Conservation (phyloP, 2,113 vertebrate species). For the Chloebia gouldiae region DNA sequence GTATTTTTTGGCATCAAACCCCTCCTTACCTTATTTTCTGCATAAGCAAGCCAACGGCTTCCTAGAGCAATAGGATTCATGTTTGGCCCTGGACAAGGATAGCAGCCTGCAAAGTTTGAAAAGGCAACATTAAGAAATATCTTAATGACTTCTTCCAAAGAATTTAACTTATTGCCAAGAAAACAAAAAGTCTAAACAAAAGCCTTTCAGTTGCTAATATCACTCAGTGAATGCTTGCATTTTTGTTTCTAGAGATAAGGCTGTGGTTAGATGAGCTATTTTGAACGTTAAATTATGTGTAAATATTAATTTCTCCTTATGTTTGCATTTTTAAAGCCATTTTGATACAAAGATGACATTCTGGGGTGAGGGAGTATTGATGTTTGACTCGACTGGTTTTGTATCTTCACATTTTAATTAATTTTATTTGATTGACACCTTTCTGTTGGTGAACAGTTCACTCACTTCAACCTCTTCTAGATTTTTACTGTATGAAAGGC, state of each 20-base stretch:
- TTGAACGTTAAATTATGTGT: constrained; percentile 54
- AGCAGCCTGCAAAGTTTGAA: constrained; percentile 86
- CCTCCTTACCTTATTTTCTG: constrained; percentile 93
- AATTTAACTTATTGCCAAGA: constrained; percentile 43
- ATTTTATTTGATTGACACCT: neutral
- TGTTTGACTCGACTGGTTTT: neutral
- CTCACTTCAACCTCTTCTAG: neutral
- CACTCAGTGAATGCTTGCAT: constrained; percentile 47
- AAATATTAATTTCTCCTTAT: constrained; percentile 32
- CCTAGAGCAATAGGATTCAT: constrained; percentile 96
- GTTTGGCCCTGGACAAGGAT: constrained; percentile 94
- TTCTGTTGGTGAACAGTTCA: neutral
- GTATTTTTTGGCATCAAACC: neutral
- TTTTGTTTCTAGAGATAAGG: constrained; percentile 63
- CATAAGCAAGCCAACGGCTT: constrained; percentile 95
- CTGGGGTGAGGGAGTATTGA: neutral
- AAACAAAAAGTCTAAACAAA: constrained; percentile 61
- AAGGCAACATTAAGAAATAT: constrained; percentile 54
- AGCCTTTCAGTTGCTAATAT: constrained; percentile 22
- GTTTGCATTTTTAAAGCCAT: constrained; percentile 7
- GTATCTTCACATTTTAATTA: neutral
- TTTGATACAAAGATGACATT: neutral
- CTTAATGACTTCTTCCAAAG: constrained; percentile 21
- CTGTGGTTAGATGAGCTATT: constrained; percentile 45
- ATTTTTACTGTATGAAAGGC: neutral